These are phyloP conservation scores for Aricia artaxerxes DNA, from an alignment of 2,888 invertebrate genomes.

Conservation along the genomic window DNA sequence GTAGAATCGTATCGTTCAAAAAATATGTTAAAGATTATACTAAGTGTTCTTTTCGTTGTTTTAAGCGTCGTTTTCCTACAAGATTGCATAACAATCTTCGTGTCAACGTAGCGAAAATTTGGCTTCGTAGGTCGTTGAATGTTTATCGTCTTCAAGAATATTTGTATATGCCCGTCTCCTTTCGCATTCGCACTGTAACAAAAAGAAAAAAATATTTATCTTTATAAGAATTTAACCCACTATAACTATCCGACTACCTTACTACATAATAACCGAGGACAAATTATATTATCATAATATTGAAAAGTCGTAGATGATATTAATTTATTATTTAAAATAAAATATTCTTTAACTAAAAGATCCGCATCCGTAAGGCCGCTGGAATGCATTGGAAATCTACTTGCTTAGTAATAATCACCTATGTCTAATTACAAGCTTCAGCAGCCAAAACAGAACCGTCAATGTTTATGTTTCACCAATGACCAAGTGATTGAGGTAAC, in stretches of 20 bases:
- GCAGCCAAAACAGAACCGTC: too few species aligned
- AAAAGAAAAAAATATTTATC: slow-evolving; percentile 39
- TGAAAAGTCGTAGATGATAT: too few species aligned
- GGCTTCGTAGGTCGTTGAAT: slow-evolving; percentile 12
- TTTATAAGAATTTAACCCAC: too few species aligned
- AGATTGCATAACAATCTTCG: slow-evolving; percentile 5
- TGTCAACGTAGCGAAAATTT: slow-evolving; percentile 1
- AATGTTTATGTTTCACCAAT: too few species aligned
- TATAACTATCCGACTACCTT: not conserved
- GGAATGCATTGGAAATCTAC: not conserved
- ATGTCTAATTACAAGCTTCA: too few species aligned
- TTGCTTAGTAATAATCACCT: not conserved
- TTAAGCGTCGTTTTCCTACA: not conserved
- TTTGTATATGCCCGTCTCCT: slow-evolving; percentile 75
- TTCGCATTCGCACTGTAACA: slow-evolving; percentile 76
- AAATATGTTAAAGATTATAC: not conserved
- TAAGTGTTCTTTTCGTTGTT: slow-evolving; percentile 2
- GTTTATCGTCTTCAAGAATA: slow-evolving; percentile 57
- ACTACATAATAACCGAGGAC: not conserved
- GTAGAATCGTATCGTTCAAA: not conserved
- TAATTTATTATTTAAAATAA: too few species aligned
- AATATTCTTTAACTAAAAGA: not conserved
- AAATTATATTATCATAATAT: too few species aligned
- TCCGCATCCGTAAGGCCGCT: not conserved
- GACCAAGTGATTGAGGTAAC: too few species aligned